Percentiles rank a stretch among this genome's conserved stretches.
These are phyloP conservation scores for Notothenia coriiceps DNA, from an alignment of 2,113 vertebrate species.

Conservation along the genomic window DNA sequence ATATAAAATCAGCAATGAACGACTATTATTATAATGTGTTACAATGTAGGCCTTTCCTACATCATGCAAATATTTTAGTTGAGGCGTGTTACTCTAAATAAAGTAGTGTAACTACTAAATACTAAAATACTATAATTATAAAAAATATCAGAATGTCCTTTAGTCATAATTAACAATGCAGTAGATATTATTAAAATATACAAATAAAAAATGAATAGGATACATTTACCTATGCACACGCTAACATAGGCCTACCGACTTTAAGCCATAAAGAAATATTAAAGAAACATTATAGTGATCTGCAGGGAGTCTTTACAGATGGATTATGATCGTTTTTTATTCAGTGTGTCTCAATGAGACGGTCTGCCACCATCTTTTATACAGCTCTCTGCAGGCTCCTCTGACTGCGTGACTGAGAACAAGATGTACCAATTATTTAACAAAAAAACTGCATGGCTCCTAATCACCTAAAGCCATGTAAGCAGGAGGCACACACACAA, in stretches of 20 bases:
- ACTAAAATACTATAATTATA: not conserved
- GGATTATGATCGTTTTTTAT: conserved; percentile 58
- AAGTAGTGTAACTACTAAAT: not conserved
- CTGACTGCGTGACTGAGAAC: conserved; percentile 71
- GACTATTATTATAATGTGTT: not conserved
- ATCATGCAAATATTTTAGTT: not conserved
- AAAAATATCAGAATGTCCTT: not conserved
- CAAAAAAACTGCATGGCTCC: conserved; percentile 44
- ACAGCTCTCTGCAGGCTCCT: conserved; percentile 59
- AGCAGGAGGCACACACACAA: conserved; percentile 34
- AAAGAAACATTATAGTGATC: conserved; percentile 18
- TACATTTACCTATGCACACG: not conserved
- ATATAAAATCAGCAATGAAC: not conserved
- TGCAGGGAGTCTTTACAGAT: conserved; percentile 54
- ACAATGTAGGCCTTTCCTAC: not conserved
- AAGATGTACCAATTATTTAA: conserved; percentile 66
- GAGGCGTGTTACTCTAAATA: not conserved
- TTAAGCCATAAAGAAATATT: conserved; percentile 5
- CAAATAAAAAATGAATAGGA: not conserved
- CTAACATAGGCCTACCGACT: not conserved
- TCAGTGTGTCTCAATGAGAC: conserved; percentile 55
- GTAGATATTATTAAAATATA: not conserved
- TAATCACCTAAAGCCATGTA: conserved; percentile 62
- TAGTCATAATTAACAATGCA: not conserved
- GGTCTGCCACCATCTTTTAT: conserved; percentile 56